These are phyloP conservation scores for Cataglyphis cursor DNA, from an alignment of 2,888 invertebrate genomes.

Conservation along the genomic window DNA sequence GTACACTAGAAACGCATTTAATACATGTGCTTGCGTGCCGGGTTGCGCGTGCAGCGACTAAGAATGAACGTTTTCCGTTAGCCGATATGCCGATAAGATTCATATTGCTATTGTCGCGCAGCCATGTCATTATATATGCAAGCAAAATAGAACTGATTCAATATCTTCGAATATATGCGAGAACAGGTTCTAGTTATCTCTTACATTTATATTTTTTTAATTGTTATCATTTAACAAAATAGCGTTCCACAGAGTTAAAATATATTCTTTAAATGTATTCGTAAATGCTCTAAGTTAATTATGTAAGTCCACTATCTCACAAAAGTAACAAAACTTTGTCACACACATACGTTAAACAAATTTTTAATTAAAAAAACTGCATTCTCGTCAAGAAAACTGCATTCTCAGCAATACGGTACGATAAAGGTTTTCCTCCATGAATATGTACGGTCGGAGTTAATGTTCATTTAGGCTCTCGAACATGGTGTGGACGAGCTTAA, in stretches of 20 bases:
- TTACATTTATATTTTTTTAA: neutral
- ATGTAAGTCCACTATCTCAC: neutral
- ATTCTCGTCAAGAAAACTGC: neutral
- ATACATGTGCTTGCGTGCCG: slow-evolving; percentile 65
- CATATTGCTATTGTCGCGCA: neutral
- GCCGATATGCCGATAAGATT: slow-evolving; percentile 18
- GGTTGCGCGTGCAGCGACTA: slow-evolving; percentile 66
- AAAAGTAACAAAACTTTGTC: neutral
- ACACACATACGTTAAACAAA: neutral
- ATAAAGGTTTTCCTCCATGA: slow-evolving; percentile 20
- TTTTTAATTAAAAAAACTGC: slow-evolving; percentile 3
- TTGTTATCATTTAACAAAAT: neutral
- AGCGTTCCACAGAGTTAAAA: neutral
- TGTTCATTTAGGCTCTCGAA: slow-evolving; percentile 62
- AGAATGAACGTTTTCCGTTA: slow-evolving; percentile 54
- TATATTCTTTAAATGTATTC: neutral
- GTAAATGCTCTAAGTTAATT: neutral
- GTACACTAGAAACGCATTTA: slow-evolving; percentile 76
- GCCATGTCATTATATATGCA: neutral
- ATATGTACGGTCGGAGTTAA: slow-evolving; percentile 47
- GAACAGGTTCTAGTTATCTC: neutral
- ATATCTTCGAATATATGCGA: neutral
- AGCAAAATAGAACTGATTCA: neutral
- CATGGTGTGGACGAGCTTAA: slow-evolving; percentile 70
- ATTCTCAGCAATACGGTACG: neutral